Conservation (phyloP, 2,888 invertebrate genomes). For the Listrodromus nycthemerus region DNA sequence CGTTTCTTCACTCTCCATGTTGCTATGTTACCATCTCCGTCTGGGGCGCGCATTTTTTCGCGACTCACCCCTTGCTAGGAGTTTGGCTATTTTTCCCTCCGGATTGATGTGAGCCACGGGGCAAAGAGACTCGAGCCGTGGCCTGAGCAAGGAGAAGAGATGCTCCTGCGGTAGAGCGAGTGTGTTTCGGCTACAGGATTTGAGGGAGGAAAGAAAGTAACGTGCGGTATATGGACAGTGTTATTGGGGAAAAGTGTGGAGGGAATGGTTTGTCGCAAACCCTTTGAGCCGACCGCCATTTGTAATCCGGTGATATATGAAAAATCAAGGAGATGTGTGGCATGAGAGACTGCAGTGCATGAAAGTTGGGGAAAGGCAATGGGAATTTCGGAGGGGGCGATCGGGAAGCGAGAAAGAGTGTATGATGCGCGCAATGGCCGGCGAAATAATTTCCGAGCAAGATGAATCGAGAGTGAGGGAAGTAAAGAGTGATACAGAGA, state of each 20-base stretch:
- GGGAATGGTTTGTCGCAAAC: conserved; percentile 69
- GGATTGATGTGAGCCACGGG: conserved; percentile 26
- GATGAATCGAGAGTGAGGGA: conserved; percentile 49
- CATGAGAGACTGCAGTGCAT: conserved; percentile 9
- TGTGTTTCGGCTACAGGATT: conserved; percentile 24
- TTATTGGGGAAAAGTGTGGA: neutral
- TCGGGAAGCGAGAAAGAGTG: conserved; percentile 17
- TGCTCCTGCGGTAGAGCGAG: conserved; percentile 26
- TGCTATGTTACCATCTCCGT: neutral
- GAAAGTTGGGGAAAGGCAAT: conserved; percentile 18
- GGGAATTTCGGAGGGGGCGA: neutral
- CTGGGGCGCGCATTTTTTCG: conserved; percentile 1
- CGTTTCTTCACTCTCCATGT: neutral
- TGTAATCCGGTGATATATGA: conserved; percentile 73
- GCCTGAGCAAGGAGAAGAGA: conserved; percentile 50
- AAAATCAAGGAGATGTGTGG: conserved; percentile 44
- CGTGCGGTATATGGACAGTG: too few relatives aligned
- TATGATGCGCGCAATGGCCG: conserved; percentile 34
- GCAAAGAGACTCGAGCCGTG: conserved; percentile 18
- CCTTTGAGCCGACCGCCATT: conserved; percentile 73
- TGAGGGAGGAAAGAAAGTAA: conserved; percentile 41
- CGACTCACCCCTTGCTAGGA: neutral
- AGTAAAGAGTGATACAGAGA: conserved; percentile 41
- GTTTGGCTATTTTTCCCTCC: neutral
- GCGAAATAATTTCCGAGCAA: conserved; percentile 35